Conservation (phyloP, 2,888 invertebrate species). For the Drosophila paracracens region DNA sequence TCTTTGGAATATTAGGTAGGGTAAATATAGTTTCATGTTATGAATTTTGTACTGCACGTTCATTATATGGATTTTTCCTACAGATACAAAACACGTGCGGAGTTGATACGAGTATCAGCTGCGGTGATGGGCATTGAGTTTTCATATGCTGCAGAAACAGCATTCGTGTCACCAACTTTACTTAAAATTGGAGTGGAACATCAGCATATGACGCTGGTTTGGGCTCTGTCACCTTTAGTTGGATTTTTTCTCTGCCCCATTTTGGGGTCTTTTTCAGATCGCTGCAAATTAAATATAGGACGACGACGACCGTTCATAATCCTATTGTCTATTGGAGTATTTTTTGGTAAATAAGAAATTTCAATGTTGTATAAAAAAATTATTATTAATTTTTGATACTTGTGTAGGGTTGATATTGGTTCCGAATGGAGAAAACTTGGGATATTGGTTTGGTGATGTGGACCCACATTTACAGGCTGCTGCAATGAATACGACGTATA, state of each 20-base stretch:
- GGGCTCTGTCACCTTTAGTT: constrained; percentile 97
- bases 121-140: constrained; percentile 99
- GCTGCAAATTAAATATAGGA: constrained; percentile 92
- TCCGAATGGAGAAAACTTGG: constrained; percentile 95
- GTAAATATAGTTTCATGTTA: constrained; percentile 25
- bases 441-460: constrained; percentile 92
- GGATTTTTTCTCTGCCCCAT: constrained; percentile 98
- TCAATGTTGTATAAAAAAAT: not conserved
- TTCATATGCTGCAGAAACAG: constrained; percentile 98
- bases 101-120: constrained; percentile 94
- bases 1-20: constrained; percentile 7
- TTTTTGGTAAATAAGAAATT: constrained; percentile 88
- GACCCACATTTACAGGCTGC: constrained; percentile 82
- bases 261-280: constrained; percentile 95
- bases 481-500: constrained; percentile 81
- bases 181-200: constrained; percentile 97
- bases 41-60: not conserved
- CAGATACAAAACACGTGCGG: constrained; percentile 91
- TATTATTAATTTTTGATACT: not conserved
- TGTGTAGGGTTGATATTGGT: constrained; percentile 92
- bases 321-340: constrained; percentile 94
- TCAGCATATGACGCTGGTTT: constrained; percentile 97
- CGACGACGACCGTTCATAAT: constrained; percentile 96
- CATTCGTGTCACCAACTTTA: constrained; percentile 97
- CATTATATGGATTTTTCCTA: constrained; percentile 21